Evolutionary conservation across 1,140 invertebrate genomes (phyloP).

Genomic region (Drosophila elegans): DNA sequence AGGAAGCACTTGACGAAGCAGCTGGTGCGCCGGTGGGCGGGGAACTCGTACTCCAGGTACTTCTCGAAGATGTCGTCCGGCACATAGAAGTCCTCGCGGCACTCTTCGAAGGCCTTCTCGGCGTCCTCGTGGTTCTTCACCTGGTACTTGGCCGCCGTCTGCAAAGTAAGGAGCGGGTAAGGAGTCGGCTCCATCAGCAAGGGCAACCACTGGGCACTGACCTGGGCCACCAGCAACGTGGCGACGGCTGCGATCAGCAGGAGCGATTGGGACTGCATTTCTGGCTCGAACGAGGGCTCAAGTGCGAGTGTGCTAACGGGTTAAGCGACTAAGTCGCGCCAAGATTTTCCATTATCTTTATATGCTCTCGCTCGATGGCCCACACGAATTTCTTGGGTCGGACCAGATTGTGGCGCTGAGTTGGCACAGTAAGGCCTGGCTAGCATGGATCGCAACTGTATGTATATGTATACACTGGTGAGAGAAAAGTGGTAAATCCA

Average conservation of each 20-base stretch:
- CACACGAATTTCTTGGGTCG: slow-evolving; percentile 21
- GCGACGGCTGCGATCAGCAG: slow-evolving; percentile 44
- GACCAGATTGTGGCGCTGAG: slow-evolving; percentile 26
- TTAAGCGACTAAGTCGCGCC: slow-evolving; percentile 48
- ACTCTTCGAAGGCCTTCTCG: slow-evolving; percentile 66
- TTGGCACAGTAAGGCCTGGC: slow-evolving; percentile 9
- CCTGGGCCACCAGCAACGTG: slow-evolving; percentile 46
- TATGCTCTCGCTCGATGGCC: slow-evolving; percentile 44
- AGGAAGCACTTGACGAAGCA: slow-evolving; percentile 79
- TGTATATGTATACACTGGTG: too few species aligned
- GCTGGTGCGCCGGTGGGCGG: slow-evolving; percentile 67
- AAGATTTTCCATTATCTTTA: slow-evolving; percentile 76
- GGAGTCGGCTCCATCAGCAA: slow-evolving; percentile 15
- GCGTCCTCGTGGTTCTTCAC: slow-evolving; percentile 69
- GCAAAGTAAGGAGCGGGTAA: slow-evolving; percentile 11
- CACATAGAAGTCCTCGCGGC: slow-evolving; percentile 61
- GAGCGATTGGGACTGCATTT: slow-evolving; percentile 64
- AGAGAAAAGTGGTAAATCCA: too few species aligned
- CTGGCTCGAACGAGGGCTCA: slow-evolving; percentile 62
- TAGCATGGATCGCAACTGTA: neutral
- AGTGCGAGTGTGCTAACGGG: slow-evolving; percentile 65
- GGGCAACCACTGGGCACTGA: slow-evolving; percentile 37
- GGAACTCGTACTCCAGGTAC: slow-evolving; percentile 71
- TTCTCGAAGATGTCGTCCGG: slow-evolving; percentile 80
- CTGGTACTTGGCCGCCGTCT: slow-evolving; percentile 68